These are phyloP conservation scores for Drosophila pullipes DNA, from an alignment of 2,888 invertebrate species.

Conservation along the genomic window DNA sequence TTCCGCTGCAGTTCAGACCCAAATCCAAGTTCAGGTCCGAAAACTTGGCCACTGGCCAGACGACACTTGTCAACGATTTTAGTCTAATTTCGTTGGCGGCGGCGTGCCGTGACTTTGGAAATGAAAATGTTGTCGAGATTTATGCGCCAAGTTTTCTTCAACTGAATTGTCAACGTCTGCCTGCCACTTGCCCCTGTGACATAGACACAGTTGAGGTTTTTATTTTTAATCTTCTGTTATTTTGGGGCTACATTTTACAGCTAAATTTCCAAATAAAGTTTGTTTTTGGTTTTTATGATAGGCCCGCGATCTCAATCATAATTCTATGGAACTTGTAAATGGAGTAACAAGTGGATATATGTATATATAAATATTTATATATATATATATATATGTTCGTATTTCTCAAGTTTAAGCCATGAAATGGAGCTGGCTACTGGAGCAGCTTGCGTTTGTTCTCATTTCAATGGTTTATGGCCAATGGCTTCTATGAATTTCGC, in stretches of 20 bases:
- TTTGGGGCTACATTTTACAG: constrained; percentile 62
- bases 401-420: constrained; percentile 21
- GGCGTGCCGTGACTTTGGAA: constrained; percentile 40
- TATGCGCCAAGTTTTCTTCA: constrained; percentile 62
- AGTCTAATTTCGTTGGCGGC: constrained; percentile 62
- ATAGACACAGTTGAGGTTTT: constrained; percentile 43
- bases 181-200: constrained; percentile 69
- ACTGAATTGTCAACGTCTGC: constrained; percentile 47
- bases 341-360: constrained; percentile 80
- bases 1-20: constrained; percentile 65
- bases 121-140: constrained; percentile 68
- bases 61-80: constrained; percentile 68
- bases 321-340: constrained; percentile 79
- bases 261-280: constrained; percentile 71
- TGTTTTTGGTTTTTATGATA: constrained; percentile 65
- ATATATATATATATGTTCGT: neutral
- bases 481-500: constrained; percentile 71
- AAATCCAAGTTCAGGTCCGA: constrained; percentile 29
- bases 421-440: constrained; percentile 33
- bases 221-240: neutral
- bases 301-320: constrained; percentile 80
- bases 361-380: constrained; percentile 1
- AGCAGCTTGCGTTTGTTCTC: constrained; percentile 51
- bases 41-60: constrained; percentile 51
- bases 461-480: constrained; percentile 67